A percentile compares a stretch with the other conserved stretches of the same genome.
Conservation (phyloP, 2,113 vertebrate species). For the Fregetta grallaria region DNA sequence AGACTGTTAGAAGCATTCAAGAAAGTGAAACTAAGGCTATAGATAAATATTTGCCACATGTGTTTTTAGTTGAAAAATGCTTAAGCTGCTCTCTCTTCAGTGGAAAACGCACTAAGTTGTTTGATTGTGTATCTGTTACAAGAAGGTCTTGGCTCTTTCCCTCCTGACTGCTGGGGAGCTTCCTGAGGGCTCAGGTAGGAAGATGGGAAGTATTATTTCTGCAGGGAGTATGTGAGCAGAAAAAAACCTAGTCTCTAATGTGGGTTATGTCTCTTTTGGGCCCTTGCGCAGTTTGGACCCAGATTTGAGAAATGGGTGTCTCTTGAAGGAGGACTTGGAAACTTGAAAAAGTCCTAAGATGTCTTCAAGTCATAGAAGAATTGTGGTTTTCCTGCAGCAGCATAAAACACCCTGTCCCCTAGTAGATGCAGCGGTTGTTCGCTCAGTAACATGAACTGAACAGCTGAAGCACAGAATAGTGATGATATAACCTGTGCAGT, state of each 20-base stretch:
- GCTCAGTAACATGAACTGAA: not conserved
- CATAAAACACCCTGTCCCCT: accelerated
- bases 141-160: not conserved
- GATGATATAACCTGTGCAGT: not conserved
- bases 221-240: not conserved
- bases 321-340: not conserved
- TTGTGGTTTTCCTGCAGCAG: not conserved
- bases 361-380: not conserved
- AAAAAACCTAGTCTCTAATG: not conserved
- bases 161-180: not conserved
- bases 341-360: not conserved
- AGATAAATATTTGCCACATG: not conserved
- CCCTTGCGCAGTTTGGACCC: not conserved
- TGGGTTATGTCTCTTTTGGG: not conserved
- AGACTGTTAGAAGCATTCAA: not conserved
- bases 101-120: not conserved
- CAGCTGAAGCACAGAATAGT: not conserved
- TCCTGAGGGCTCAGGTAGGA: not conserved
- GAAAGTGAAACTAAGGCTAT: not conserved
- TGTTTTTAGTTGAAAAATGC: not conserved
- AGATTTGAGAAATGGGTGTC: not conserved
- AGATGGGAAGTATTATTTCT: not conserved
- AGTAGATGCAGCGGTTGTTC: not conserved
- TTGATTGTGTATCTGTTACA: not conserved
- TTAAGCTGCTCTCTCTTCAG: not conserved